Evolutionary conservation across 2,113 vertebrate species (phyloP).

Genomic region (Panthera uncia): DNA sequence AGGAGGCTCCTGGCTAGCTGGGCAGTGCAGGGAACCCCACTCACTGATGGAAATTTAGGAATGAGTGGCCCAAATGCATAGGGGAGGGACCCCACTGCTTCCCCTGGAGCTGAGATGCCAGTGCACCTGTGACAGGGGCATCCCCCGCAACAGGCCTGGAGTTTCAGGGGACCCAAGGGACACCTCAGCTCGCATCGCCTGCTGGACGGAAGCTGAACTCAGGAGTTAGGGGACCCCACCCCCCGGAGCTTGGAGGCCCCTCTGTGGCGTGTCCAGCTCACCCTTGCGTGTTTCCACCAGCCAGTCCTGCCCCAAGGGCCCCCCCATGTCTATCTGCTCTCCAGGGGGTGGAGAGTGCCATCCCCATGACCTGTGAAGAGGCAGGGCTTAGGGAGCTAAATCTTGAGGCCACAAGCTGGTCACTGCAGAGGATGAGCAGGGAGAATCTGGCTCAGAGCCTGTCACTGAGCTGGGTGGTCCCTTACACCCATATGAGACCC

Average conservation of each 20-base stretch:
- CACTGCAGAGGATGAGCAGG: not conserved
- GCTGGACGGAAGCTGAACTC: not conserved
- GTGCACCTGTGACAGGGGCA: not conserved
- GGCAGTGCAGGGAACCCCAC: too few relatives aligned
- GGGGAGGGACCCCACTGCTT: not conserved
- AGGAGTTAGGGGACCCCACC: not conserved
- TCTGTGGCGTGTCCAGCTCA: not conserved
- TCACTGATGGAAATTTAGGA: not conserved
- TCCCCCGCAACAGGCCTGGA: not conserved
- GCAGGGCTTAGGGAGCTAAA: not conserved
- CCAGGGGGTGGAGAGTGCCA: not conserved
- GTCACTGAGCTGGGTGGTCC: not conserved
- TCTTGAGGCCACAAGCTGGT: not conserved
- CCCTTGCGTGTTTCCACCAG: not conserved
- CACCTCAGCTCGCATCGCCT: not conserved
- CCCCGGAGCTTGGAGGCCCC: not conserved
- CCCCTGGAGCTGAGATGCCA: not conserved
- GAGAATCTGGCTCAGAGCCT: not conserved
- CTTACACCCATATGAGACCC: not conserved
- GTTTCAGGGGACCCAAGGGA: not conserved
- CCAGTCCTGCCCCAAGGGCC: not conserved
- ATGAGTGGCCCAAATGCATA: not conserved
- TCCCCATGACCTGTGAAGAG: not conserved
- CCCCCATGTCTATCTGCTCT: fast-evolving
- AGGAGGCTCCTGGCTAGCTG: not conserved